These are phyloP conservation scores for Thaleichthys pacificus DNA, from an alignment of 2,797 vertebrate genomes.

Conservation along the genomic window DNA sequence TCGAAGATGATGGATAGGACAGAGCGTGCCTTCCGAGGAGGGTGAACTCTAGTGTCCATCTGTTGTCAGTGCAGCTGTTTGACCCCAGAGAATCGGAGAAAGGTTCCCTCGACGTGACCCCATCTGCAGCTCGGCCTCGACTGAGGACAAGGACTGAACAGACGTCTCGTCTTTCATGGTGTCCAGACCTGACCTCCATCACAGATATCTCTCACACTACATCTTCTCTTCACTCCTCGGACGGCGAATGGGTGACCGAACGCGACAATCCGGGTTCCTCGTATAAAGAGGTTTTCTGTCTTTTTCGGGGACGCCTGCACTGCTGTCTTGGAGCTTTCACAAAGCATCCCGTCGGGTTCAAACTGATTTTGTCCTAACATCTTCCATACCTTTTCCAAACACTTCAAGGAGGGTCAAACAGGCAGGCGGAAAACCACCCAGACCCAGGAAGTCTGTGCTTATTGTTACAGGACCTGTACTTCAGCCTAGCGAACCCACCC, in stretches of 20 bases:
- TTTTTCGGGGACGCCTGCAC: constrained; percentile 33
- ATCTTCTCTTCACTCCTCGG: constrained; percentile 22
- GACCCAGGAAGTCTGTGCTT: constrained; percentile 72
- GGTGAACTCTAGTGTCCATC: constrained; percentile 48
- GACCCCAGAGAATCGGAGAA: no score
- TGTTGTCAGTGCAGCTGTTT: no score
- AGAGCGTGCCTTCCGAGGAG: constrained; percentile 1
- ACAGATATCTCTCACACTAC: constrained; percentile 12
- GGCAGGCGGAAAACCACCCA: constrained; percentile 78
- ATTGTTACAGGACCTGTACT: constrained; percentile 71
- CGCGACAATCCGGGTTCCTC: constrained; percentile 20
- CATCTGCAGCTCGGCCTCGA: not conserved
- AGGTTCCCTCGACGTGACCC: constrained; percentile 34
- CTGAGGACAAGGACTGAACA: not conserved
- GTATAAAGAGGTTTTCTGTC: constrained; percentile 15
- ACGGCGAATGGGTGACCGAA: constrained; percentile 35
- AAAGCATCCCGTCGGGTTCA: constrained; percentile 55
- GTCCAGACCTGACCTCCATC: not conserved
- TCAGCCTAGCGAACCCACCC: constrained; percentile 50
- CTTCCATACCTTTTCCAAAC: constrained; percentile 71
- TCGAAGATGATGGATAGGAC: not conserved
- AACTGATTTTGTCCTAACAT: constrained; percentile 70
- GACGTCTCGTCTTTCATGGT: not conserved
- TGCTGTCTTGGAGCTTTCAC: constrained; percentile 29
- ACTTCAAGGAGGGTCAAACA: constrained; percentile 77